These are phyloP conservation scores for Chloromyia formosa DNA, from an alignment of 2,888 invertebrate species.

Conservation along the genomic window DNA sequence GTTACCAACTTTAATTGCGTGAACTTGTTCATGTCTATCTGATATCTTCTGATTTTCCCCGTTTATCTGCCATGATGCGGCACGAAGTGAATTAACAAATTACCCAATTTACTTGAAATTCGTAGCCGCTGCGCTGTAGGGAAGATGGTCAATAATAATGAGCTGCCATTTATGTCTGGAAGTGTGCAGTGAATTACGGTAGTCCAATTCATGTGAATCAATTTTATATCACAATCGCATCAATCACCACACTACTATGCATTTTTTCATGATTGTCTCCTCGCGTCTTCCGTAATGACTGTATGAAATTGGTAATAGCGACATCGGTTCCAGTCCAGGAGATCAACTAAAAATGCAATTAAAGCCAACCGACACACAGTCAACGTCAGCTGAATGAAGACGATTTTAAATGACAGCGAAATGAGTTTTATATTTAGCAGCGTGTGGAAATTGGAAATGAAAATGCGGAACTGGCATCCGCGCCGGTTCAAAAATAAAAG, in stretches of 20 bases:
- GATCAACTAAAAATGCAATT: slow-evolving; percentile 36
- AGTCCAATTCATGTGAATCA: too few species aligned
- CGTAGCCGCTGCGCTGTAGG: too few species aligned
- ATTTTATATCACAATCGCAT: background rate
- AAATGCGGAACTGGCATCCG: slow-evolving; percentile 6
- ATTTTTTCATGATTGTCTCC: background rate
- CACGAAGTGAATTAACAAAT: too few species aligned
- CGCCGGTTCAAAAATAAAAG: background rate
- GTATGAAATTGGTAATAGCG: background rate
- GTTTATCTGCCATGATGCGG: too few species aligned
- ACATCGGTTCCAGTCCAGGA: slow-evolving; percentile 33
- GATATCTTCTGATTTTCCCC: too few species aligned
- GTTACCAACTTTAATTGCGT: too few species aligned
- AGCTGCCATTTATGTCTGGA: too few species aligned
- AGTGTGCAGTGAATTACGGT: too few species aligned
- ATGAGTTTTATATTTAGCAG: slow-evolving; percentile 22
- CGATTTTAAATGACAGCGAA: slow-evolving; percentile 29
- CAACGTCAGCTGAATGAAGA: slow-evolving; percentile 5
- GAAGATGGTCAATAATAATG: too few species aligned
- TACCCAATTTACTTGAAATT: too few species aligned
- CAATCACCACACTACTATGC: background rate
- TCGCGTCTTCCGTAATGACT: slow-evolving; percentile 1
- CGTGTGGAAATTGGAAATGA: slow-evolving; percentile 4
- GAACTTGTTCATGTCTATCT: too few species aligned
- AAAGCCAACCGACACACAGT: slow-evolving; percentile 31